Conservation (phyloP, 1,140 invertebrate genomes). For the Hydropsyche tenuis region DNA sequence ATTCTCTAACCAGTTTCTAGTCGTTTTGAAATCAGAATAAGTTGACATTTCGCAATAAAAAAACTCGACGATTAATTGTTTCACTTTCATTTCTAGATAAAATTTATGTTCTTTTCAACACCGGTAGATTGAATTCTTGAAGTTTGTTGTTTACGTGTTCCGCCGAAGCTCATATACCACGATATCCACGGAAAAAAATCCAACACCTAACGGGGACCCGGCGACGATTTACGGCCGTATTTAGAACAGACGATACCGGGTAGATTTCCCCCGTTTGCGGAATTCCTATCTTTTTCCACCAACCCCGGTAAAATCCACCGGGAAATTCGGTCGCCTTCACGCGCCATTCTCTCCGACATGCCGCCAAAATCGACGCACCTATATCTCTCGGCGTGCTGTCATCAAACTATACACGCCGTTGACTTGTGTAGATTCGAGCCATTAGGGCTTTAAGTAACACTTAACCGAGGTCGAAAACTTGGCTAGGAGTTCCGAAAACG, state of each 20-base stretch:
- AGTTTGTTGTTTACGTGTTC: background rate
- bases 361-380: constrained; percentile 4
- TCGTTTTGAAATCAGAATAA: no score
- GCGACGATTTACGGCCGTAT: no score
- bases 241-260: no score
- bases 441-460: constrained; percentile 24
- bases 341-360: background rate
- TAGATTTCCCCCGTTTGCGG: no score
- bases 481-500: background rate
- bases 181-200: no score
- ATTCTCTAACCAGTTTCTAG: no score
- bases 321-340: background rate
- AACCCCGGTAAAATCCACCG: background rate
- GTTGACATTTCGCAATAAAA: no score
- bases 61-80: no score
- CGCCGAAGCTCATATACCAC: background rate
- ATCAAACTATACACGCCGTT: constrained; percentile 12
- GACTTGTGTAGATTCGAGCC: constrained; percentile 6
- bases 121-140: background rate
- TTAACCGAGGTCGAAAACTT: constrained; percentile 6
- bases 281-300: no score
- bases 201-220: no score
- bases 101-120: no score
- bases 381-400: background rate
- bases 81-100: no score